phyloP scores from a whole-genome alignment of 2,888 invertebrate genomes.

The Caenorhabditis angaria region DNA sequence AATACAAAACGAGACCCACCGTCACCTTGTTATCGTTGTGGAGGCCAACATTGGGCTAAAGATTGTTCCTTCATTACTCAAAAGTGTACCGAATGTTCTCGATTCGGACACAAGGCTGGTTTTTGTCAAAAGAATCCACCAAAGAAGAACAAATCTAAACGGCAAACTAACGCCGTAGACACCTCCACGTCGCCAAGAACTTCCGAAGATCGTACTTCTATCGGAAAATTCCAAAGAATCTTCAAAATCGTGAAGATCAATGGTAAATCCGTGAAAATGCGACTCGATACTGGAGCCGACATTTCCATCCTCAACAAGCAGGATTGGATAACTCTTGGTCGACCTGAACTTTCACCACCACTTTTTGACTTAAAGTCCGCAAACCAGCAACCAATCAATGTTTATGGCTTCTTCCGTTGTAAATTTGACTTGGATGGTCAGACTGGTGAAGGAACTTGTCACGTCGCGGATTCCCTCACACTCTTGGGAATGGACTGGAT shows the following conservation, averaged over 20 bases:
- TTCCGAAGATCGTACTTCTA: no score
- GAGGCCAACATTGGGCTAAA: no score
- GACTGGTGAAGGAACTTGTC: neutral
- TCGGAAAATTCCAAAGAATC: neutral
- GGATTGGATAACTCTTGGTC: conserved; percentile 10
- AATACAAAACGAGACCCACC: no score
- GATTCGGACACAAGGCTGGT: no score
- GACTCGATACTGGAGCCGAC: conserved; percentile 24
- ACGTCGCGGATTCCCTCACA: conserved; percentile 5
- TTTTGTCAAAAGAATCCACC: no score
- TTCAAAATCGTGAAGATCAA: neutral
- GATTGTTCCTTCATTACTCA: no score
- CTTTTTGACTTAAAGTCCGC: neutral
- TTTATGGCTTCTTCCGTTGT: conserved; percentile 10
- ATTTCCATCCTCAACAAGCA: conserved; percentile 9
- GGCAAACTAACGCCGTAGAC: no score
- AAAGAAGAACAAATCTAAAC: no score
- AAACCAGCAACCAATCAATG: conserved; percentile 2
- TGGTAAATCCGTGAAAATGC: conserved; percentile 2
- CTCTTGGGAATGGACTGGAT: conserved; percentile 27
- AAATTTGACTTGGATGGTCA: conserved; percentile 8
- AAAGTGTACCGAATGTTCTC: no score
- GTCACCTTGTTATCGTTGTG: no score
- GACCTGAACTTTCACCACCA: neutral
- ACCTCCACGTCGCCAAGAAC: no score